These are phyloP conservation scores for Chaetophractus vellerosus DNA, from an alignment of 2,797 vertebrate species.

Conservation along the genomic window DNA sequence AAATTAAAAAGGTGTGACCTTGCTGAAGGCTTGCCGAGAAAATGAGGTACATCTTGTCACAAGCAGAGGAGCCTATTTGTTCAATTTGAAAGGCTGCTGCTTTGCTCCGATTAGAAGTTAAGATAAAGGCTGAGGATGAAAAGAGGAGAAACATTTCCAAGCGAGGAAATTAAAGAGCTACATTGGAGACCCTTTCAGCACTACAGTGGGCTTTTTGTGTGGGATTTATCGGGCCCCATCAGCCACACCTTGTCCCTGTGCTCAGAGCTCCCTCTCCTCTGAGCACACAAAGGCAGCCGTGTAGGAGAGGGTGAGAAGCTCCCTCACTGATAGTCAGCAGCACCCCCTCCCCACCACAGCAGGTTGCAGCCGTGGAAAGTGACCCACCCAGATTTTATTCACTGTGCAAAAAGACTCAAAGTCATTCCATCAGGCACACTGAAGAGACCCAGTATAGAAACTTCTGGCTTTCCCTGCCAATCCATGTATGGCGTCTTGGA, in stretches of 20 bases:
- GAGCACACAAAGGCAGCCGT: conserved; percentile 87
- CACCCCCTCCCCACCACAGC: conserved; percentile 19
- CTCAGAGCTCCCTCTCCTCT: conserved; percentile 79
- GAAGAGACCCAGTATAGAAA: not conserved
- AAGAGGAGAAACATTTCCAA: conserved; percentile 91
- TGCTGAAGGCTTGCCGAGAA: conserved; percentile 96
- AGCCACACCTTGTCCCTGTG: conserved; percentile 90
- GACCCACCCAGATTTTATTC: conserved; percentile 75
- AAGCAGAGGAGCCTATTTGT: conserved; percentile 95
- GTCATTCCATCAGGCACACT: not conserved
- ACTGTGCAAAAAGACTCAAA: conserved; percentile 62
- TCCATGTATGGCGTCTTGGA: accelerated
- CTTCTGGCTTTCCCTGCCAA: not conserved
- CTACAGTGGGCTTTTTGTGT: conserved; percentile 90
- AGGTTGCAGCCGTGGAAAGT: conserved; percentile 63
- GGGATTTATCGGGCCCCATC: conserved; percentile 89
- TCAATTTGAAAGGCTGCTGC: conserved; percentile 95
- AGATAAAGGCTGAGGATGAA: conserved; percentile 93
- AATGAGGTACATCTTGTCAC: conserved; percentile 98
- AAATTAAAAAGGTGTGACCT: conserved; percentile 98
- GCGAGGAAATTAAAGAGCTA: conserved; percentile 95
- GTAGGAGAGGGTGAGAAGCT: conserved; percentile 76
- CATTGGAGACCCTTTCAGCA: conserved; percentile 93
- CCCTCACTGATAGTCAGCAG: conserved; percentile 37
- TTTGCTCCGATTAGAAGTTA: conserved; percentile 91